Evolutionary conservation across 2,797 vertebrate species (phyloP).

Genomic region (Anguilla megastoma): DNA sequence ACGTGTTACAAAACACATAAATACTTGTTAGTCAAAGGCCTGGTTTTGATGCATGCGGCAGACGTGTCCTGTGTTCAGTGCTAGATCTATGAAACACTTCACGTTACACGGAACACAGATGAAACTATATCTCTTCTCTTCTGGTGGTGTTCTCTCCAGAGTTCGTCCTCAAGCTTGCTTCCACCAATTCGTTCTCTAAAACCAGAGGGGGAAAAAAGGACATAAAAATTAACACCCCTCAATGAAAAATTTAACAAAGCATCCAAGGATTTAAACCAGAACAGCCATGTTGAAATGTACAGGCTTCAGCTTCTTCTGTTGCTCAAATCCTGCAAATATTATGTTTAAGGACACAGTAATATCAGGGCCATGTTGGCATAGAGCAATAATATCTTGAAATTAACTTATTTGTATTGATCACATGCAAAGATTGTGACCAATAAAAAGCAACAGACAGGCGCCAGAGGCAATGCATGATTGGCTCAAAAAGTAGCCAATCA

Average conservation of each 20-base stretch:
- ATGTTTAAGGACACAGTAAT: not conserved
- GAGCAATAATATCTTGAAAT: not conserved
- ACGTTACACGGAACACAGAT: not conserved
- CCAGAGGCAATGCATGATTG: no score
- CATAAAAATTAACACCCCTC: not conserved
- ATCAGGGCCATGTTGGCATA: not conserved
- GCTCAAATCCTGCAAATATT: not conserved
- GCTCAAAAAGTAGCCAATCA: no score
- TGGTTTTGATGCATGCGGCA: not conserved
- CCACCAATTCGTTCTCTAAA: slow-evolving; percentile 12
- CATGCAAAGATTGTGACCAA: not conserved
- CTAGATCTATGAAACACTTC: slow-evolving; percentile 10
- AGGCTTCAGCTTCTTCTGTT: not conserved
- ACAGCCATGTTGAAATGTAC: not conserved
- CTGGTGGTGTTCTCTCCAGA: not conserved
- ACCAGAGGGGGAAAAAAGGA: not conserved
- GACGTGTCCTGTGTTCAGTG: not conserved
- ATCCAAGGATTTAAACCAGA: not conserved
- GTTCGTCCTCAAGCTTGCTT: slow-evolving; percentile 23
- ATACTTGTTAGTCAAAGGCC: not conserved
- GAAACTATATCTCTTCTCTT: slow-evolving; percentile 4
- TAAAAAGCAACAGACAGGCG: not conserved
- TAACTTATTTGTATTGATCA: not conserved
- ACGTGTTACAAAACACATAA: not conserved
- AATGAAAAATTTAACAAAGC: not conserved